Percentiles rank a stretch among this genome's conserved stretches.
These are phyloP conservation scores for Stenotaenia linearis DNA, from an alignment of 2,888 invertebrate species.

Conservation along the genomic window DNA sequence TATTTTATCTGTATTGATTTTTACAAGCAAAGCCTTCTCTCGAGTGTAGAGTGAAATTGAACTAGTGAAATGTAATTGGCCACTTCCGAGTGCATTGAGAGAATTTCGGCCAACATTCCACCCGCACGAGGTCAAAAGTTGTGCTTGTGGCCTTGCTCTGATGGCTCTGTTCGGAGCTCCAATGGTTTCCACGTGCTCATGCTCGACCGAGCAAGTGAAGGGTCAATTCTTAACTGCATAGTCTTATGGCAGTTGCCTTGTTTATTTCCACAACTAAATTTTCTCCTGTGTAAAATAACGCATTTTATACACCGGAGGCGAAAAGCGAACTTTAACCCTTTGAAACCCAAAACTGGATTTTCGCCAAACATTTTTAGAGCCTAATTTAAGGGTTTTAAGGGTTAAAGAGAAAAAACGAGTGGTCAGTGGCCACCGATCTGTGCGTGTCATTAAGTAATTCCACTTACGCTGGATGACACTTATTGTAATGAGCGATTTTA, in stretches of 20 bases:
- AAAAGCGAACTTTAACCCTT: too few species aligned
- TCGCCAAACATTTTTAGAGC: too few species aligned
- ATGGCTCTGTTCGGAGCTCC: constrained; percentile 6
- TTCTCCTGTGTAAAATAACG: background rate
- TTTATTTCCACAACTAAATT: constrained; percentile 8
- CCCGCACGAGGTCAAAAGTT: constrained; percentile 23
- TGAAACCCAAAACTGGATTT: too few species aligned
- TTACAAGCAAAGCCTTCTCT: background rate
- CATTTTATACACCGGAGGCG: background rate
- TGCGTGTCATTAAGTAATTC: background rate
- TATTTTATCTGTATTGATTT: constrained; percentile 21
- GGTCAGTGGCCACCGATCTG: too few species aligned
- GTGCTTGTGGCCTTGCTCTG: constrained; percentile 11
- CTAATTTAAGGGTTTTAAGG: too few species aligned
- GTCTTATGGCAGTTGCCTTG: constrained; percentile 11
- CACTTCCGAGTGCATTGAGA: constrained; percentile 20
- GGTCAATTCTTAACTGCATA: constrained; percentile 26
- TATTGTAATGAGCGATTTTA: background rate
- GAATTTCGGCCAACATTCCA: constrained; percentile 19
- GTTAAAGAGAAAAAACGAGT: too few species aligned
- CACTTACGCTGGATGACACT: background rate
- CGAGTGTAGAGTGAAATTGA: background rate
- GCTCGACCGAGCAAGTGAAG: constrained; percentile 24
- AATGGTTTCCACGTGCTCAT: background rate
- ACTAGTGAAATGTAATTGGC: constrained; percentile 26